Base-by-base conservation (phyloP, 1,140 invertebrate genomes). In the Tachypleus tridentatus region DNA sequence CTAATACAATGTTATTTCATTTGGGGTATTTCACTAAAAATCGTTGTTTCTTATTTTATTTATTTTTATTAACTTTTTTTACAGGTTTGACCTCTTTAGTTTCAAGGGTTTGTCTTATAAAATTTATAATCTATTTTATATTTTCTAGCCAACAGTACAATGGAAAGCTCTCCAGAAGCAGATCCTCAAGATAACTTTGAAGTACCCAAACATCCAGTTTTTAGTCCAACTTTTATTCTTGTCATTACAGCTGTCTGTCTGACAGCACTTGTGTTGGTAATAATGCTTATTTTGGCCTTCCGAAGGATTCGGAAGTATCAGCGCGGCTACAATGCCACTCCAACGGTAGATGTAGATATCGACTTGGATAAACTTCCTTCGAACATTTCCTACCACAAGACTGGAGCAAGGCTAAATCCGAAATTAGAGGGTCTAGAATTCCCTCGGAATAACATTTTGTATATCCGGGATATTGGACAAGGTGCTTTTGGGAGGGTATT, bases 401-500 rank as follows among this genome's bases (percentile, higher is more conserved):
- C 85, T 67, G 86, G 82, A 70, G 84, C 86, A 6, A 86, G 87
- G 71, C 76, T 93, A 51, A 95, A 97, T 82, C 91, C 93, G 3
- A 94, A 93, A 74, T 80, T 98, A 49, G 92, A 97, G 76, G 87
- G 88, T 73, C 77, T 97, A 8, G 93, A 98, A 77, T 97, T 94
- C 80, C 93, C 93, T 0, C 82, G 94, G 59, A 97, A 97, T 74
- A 90, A 97, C 74, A 95, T 98, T 52, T 92, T 97, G 67, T 97
- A 96, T 72, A 87, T 97, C 56, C 80, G 87, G 66, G 93, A 97
- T 73, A 80, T 97, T 62, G 93, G 93, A 0, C 93, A 97, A 75
- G 93, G 94, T 51, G 94, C 94, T 53, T 97, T 97, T 80, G 94
- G 94, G 2, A 82, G 93, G 72, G 93, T 98, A 0, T 97, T 97